Evolutionary conservation across 2,113 vertebrate species (phyloP), one percentile per base, ranked within the genome.

Genomic region (Melanocharis versteri): DNA sequence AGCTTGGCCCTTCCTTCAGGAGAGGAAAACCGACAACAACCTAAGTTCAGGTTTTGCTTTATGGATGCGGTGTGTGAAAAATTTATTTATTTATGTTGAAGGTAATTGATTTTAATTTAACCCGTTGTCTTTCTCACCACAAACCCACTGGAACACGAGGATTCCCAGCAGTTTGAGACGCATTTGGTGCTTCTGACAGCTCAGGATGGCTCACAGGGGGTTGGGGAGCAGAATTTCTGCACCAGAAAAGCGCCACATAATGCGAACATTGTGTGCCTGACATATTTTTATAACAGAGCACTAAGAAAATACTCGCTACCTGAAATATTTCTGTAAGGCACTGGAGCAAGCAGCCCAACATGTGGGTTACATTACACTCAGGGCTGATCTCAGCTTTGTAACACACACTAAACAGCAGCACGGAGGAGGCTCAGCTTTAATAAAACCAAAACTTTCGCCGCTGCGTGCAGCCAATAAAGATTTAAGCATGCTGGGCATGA

Each of bases 281-380:
- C 28, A 9, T 75, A 86, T 83, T 94, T 97, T 96, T 87, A 78
- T 68, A 96, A 61, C 70, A 18, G 91, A 92, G 83, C 66, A 10
- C 89, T 93, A 83, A 94, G 93, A 93, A 97, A 96, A 97, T 93
- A 78, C 90, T 91, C n/a, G 97, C 98, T 97, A 90, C 97, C 97
- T 97, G 96, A 96, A 97, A 81, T 96, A 94, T 97, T 97, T 93
- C 97, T 93, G 94, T 60, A 53, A 96, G 91, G 47, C 95, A 73
- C 37, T 37, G 95, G 89, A 95, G 97, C 97, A 93, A 94, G 87
- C 94, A 61, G 20, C 33, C 93, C 90, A 60, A 81, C 96, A 95
- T 97, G 94, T 97, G 97, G 97, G 88, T 94, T 96, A 89, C 94
- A 93, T 96, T 95, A 96, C 50, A 91, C 85, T 90, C 84, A 48